These are phyloP conservation scores for Anneissia japonica DNA, from an alignment of 35 echinoderm and acorn worm species.

Conservation along the genomic window DNA sequence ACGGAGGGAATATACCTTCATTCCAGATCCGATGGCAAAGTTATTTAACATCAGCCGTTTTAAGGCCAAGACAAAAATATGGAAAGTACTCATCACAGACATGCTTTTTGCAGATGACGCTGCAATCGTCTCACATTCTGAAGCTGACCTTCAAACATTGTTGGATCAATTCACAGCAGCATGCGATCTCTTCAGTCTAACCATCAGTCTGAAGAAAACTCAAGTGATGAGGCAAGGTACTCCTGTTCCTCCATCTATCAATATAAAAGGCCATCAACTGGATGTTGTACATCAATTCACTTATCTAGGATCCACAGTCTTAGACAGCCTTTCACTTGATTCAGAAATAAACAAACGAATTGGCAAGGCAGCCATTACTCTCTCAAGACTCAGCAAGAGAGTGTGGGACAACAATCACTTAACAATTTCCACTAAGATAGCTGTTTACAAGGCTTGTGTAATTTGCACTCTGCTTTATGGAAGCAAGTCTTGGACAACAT, in stretches of 20 bases:
- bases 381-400: conserved; percentile 32
- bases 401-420: conserved; percentile 41
- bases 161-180: no score
- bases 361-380: conserved; percentile 1
- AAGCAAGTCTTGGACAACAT: no score
- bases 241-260: background rate
- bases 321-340: conserved; percentile 5
- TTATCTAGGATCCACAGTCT: conserved; percentile 13
- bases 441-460: background rate
- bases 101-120: no score
- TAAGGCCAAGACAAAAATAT: conserved; percentile 4
- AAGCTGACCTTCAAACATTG: no score
- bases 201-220: conserved; percentile 21
- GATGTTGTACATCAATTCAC: conserved; percentile 5
- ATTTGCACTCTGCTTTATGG: conserved; percentile 10
- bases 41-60: background rate
- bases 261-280: background rate
- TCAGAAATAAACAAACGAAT: conserved; percentile 31
- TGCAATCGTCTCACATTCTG: no score
- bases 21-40: background rate
- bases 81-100: background rate
- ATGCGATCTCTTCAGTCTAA: background rate
- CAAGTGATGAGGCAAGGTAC: background rate
- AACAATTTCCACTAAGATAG: background rate
- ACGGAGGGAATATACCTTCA: background rate